A percentile compares a stretch with the other conserved stretches of the same genome.
These are phyloP conservation scores for Myiagra hebetior DNA, from an alignment of 2,113 vertebrate species.

Conservation along the genomic window DNA sequence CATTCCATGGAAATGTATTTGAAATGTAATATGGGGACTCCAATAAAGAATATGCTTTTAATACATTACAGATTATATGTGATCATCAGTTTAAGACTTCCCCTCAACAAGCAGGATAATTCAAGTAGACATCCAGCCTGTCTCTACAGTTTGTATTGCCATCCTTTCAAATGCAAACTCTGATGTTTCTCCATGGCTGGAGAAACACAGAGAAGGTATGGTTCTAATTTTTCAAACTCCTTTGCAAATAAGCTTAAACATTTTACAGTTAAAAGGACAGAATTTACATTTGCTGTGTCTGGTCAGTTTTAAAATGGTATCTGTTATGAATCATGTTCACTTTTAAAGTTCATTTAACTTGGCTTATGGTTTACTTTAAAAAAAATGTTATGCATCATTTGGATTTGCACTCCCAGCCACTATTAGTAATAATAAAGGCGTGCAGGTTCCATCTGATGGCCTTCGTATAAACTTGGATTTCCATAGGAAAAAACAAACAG, in stretches of 20 bases:
- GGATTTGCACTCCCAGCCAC: constrained; percentile 20
- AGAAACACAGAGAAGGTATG: constrained; percentile 52
- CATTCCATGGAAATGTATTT: constrained; percentile 72
- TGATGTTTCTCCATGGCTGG: constrained; percentile 44
- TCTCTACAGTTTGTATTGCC: constrained; percentile 39
- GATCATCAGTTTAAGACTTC: constrained; percentile 70
- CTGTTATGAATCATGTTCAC: constrained; percentile 72
- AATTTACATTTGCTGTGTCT: constrained; percentile 72
- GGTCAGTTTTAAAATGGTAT: constrained; percentile 64
- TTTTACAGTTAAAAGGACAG: constrained; percentile 68
- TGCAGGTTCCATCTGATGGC: constrained; percentile 38
- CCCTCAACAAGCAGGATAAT: constrained; percentile 64
- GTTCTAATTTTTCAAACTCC: constrained; percentile 69
- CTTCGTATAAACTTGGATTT: constrained; percentile 54
- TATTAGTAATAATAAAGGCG: constrained; percentile 58
- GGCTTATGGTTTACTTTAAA: constrained; percentile 54
- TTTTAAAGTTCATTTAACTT: constrained; percentile 73
- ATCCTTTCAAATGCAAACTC: constrained; percentile 58
- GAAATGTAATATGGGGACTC: constrained; percentile 68
- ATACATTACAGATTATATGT: constrained; percentile 70
- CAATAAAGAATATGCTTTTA: constrained; percentile 70
- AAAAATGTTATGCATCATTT: constrained; percentile 63
- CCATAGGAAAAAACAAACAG: constrained; percentile 59
- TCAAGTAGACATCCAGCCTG: constrained; percentile 62
- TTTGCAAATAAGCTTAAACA: constrained; percentile 71